Conservation (phyloP, 2,797 vertebrate genomes). For the Mastacembelus armatus region DNA sequence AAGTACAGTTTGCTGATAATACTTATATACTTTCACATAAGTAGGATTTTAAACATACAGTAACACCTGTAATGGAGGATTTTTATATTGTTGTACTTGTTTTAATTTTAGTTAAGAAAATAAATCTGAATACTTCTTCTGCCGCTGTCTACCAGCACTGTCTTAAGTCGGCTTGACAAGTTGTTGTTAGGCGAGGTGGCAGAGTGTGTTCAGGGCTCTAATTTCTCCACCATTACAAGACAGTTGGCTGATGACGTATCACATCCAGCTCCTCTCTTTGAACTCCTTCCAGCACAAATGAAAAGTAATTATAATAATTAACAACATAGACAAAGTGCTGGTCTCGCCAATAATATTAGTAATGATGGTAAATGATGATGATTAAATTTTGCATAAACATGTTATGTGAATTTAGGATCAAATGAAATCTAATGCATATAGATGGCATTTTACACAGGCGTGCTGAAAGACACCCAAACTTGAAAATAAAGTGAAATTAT, state of each 20-base stretch:
- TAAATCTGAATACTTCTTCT: not conserved
- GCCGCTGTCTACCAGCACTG: too few species aligned
- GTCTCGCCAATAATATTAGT: conserved; percentile 12
- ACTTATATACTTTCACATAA: not conserved
- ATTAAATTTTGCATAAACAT: conserved; percentile 3
- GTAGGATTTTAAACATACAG: not conserved
- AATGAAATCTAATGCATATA: not conserved
- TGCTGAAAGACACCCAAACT: not conserved
- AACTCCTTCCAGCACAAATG: conserved; percentile 23
- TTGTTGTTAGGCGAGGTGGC: too few species aligned
- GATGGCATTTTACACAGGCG: not conserved
- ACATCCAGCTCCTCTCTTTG: conserved; percentile 16
- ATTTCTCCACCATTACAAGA: conserved; percentile 17
- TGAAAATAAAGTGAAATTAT: conserved; percentile 9
- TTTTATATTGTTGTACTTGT: not conserved
- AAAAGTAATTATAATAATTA: conserved; percentile 36
- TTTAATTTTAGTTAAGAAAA: not conserved
- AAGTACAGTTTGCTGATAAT: not conserved
- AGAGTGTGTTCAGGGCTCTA: conserved; percentile 29
- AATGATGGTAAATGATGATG: conserved; percentile 3
- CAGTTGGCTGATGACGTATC: conserved; percentile 37
- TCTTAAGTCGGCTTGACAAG: too few species aligned
- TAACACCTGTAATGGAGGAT: not conserved
- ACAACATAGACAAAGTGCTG: conserved; percentile 5
- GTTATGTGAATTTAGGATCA: conserved; percentile 6